Percentiles rank a stretch among this genome's conserved stretches.
Conservation (phyloP, 2,888 invertebrate genomes). For the Nomada goodeniana region DNA sequence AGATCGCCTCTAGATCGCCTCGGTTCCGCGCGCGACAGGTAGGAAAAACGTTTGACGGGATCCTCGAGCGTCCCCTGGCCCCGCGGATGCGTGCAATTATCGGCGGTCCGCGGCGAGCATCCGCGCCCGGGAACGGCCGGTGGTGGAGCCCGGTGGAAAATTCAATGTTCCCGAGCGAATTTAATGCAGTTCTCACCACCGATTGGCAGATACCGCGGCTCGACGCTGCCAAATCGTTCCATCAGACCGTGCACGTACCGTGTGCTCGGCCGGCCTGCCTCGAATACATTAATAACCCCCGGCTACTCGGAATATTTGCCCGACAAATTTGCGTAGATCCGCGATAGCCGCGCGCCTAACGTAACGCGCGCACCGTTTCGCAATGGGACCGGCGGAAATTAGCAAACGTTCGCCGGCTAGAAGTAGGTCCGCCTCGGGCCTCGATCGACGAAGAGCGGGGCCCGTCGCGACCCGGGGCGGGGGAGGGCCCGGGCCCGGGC, state of each 20-base stretch:
- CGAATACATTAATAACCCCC: slow-evolving; percentile 61
- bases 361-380: slow-evolving; percentile 50
- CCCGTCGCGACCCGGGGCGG: no score
- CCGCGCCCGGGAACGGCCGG: slow-evolving; percentile 8
- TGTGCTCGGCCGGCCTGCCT: slow-evolving; percentile 53
- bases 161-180: slow-evolving; percentile 69
- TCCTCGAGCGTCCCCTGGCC: no score
- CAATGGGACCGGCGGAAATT: slow-evolving; percentile 6
- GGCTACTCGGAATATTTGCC: slow-evolving; percentile 55
- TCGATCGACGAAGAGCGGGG: no score
- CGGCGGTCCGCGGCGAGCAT: background rate
- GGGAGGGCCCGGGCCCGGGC: no score
- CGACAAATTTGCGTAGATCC: slow-evolving; percentile 60
- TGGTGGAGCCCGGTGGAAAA: slow-evolving; percentile 61
- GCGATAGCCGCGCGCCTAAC: slow-evolving; percentile 60
- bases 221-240: slow-evolving; percentile 69
- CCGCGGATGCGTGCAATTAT: slow-evolving; percentile 7
- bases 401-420: slow-evolving; percentile 12
- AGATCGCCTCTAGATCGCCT: no score
- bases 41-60: no score
- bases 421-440: background rate
- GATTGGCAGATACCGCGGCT: slow-evolving; percentile 70
- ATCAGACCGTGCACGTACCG: slow-evolving; percentile 53
- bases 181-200: slow-evolving; percentile 70
- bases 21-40: no score